These are phyloP conservation scores for Myotis daubentonii DNA, from an alignment of 2,797 vertebrate species.

Conservation along the genomic window DNA sequence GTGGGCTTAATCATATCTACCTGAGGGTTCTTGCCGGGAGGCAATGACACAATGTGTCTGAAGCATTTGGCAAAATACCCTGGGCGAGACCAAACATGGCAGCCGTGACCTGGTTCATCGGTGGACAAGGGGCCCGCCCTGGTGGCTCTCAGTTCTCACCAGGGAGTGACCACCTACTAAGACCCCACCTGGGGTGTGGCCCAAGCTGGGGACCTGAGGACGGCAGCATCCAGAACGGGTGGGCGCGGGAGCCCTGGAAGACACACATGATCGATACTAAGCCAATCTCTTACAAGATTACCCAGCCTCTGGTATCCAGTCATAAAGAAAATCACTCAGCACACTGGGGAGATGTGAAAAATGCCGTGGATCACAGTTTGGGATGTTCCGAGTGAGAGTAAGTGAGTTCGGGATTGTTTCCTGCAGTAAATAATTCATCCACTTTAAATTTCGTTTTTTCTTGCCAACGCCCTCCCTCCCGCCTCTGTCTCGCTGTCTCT, in stretches of 20 bases:
- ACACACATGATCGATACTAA: conserved; percentile 83
- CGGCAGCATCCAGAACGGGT: not conserved
- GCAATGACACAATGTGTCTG: not conserved
- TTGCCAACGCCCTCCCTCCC: conserved; percentile 23
- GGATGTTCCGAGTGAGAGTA: conserved; percentile 80
- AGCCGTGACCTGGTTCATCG: not conserved
- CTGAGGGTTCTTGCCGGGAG: not conserved
- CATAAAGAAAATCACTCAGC: conserved; percentile 79
- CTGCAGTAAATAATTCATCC: conserved; percentile 85
- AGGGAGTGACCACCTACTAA: not conserved
- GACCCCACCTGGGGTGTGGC: not conserved
- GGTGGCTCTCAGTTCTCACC: not conserved
- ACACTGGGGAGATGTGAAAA: conserved; percentile 81
- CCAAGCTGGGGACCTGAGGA: not conserved
- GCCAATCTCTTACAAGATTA: conserved; percentile 83
- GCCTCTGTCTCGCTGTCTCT: conserved; percentile 4
- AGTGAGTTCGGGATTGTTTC: conserved; percentile 83
- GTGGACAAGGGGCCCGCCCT: not conserved
- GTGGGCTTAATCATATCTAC: conserved; percentile 31
- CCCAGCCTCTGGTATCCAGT: conserved; percentile 79
- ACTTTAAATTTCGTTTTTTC: conserved; percentile 77
- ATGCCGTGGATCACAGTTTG: conserved; percentile 74
- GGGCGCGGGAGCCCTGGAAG: conserved; percentile 69
- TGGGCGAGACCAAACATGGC: not conserved
- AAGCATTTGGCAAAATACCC: not conserved